Evolutionary conservation across 2,797 vertebrate genomes (phyloP), one percentile per base, ranked within the genome.

Genomic region (Schizopygopsis malacanthus): DNA sequence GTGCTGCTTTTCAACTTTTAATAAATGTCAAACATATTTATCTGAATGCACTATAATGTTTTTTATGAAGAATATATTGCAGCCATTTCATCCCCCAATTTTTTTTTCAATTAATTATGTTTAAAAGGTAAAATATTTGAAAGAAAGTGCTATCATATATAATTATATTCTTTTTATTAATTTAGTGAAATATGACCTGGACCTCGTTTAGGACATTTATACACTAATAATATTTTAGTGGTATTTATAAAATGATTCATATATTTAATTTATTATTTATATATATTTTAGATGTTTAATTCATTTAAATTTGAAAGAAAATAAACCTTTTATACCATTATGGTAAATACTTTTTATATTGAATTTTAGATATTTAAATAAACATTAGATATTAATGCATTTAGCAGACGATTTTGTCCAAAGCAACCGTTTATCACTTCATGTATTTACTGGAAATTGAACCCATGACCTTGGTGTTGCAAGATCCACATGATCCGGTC

Each of bases 21-120:
- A 78, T 84, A 84, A 84, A 78, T 78, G 10, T n/a, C 47, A 54
- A 41, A 39, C 22, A 22, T 84, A 78, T 84, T 70, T 84, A 69
- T 84, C 63, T 84, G 61, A 8, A 70, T 78, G 4, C 15, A 56
- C 8, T 25, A 12, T 3, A 54, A 37, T 16, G 59, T n/a, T 67
- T 39, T 20, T 0, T 52, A 33, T 37, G 3, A 13, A 54, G 37
- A 70, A 70, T 9, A 22, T 70, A 1, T 69, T 9, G 18, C 28
- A 52, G 28, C 5, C 47, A 22, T 54, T 50, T 67, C 1, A 13
- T 13, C 10, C 1, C 10, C 12, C 33, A 37, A 33, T 50, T 1
- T n/a, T 10, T n/a, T 61, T 54, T 61, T 25, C 0, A 4, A 61
- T 25, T 12, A 61, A 25, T 61, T 61, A 61, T 25, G 2, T 61